Evolutionary conservation across 2,797 vertebrate genomes (phyloP).

Genomic region (Tenualosa ilisha): DNA sequence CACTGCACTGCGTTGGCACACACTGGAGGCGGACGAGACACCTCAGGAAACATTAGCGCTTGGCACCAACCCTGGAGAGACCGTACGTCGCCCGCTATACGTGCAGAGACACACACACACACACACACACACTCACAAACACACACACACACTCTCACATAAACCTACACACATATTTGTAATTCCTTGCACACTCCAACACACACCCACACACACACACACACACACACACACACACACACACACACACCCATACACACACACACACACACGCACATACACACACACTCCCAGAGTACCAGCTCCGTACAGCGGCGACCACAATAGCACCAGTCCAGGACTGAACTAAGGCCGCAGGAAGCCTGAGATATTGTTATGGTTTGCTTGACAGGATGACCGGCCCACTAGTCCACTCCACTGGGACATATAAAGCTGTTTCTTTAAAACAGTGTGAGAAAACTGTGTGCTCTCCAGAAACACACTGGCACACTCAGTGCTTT

Average conservation of each 20-base stretch:
- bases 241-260: not conserved
- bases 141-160: not conserved
- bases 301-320: not conserved
- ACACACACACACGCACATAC: not conserved
- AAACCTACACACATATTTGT: not conserved
- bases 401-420: slow-evolving; percentile 41
- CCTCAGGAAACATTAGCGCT: not conserved
- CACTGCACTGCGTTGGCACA: not conserved
- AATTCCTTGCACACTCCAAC: not conserved
- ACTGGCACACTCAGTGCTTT: not conserved
- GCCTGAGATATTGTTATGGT: slow-evolving; percentile 43
- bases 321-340: slow-evolving; percentile 30
- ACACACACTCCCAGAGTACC: slow-evolving; percentile 16
- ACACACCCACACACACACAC: not conserved
- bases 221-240: slow-evolving; percentile 3
- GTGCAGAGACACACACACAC: not conserved
- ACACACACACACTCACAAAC: too few species aligned
- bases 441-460: slow-evolving; percentile 19
- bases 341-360: slow-evolving; percentile 31
- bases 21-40: not conserved
- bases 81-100: not conserved
- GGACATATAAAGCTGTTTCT: slow-evolving; percentile 39
- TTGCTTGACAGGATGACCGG: slow-evolving; percentile 45
- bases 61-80: not conserved
- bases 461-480: not conserved